Conservation (phyloP, 2,888 invertebrate genomes). For the Phengaris arion region DNA sequence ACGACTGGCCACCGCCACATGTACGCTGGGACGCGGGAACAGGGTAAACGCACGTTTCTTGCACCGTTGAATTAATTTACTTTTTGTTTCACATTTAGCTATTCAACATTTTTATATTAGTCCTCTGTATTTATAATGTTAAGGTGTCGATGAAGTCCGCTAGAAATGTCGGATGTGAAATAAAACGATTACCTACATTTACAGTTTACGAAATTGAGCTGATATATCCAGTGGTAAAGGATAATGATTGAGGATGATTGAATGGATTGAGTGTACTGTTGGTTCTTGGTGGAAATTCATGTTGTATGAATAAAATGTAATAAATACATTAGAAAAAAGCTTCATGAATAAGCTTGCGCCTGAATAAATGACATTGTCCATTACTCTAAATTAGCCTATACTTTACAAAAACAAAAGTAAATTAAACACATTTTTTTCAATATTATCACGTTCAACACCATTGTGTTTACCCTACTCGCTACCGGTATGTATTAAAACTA, state of each 20-base stretch:
- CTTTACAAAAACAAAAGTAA: not conserved
- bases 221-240: not conserved
- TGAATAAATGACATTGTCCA: not conserved
- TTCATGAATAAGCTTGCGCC: not conserved
- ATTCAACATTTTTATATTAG: not conserved
- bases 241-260: no score
- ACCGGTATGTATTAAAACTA: constrained; percentile 38
- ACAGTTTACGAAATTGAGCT: not conserved
- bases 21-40: constrained; percentile 45
- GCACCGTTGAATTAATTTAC: not conserved
- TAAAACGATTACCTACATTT: not conserved
- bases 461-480: constrained; percentile 35
- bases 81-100: not conserved
- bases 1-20: constrained; percentile 51
- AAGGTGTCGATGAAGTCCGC: not conserved
- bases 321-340: not conserved
- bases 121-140: not conserved
- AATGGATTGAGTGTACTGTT: no score
- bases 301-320: no score
- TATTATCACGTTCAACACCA: not conserved
- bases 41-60: constrained; percentile 36
- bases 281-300: no score
- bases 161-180: not conserved
- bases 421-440: not conserved
- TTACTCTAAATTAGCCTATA: not conserved